Percentiles rank a stretch among this genome's conserved stretches.
These are phyloP conservation scores for Archips crataeganus DNA, from an alignment of 2,888 invertebrate species.

Conservation along the genomic window DNA sequence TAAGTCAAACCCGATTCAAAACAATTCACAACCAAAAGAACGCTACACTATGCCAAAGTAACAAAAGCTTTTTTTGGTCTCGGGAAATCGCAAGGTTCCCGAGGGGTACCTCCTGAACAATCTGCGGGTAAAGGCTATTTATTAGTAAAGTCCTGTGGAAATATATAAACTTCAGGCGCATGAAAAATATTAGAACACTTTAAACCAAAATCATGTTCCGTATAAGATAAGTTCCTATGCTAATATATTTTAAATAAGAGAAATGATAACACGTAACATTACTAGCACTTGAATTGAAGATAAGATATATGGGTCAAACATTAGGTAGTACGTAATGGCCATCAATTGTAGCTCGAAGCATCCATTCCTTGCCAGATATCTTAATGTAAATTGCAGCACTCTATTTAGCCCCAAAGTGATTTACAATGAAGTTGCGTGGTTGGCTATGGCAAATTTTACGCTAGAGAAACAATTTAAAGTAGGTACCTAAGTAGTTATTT, in stretches of 20 bases:
- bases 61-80: no score
- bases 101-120: no score
- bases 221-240: not conserved
- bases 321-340: slow-evolving; percentile 4
- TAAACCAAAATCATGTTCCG: no score
- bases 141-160: not conserved
- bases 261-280: not conserved
- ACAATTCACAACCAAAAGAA: no score
- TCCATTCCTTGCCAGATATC: slow-evolving; percentile 1
- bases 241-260: no score
- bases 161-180: no score
- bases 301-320: slow-evolving; percentile 7
- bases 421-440: not conserved
- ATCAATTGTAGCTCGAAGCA: slow-evolving; percentile 12
- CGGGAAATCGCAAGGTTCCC: no score
- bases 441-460: not conserved
- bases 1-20: no score
- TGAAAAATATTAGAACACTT: no score
- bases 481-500: no score
- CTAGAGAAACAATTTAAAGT: not conserved
- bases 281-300: not conserved
- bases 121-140: no score
- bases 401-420: slow-evolving; percentile 14
- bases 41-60: no score
- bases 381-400: slow-evolving; percentile 10